A percentile compares a stretch with the other conserved stretches of the same genome.
Evolutionary conservation across 2,888 invertebrate species (phyloP).

Genomic region (Machimus atricapillus): DNA sequence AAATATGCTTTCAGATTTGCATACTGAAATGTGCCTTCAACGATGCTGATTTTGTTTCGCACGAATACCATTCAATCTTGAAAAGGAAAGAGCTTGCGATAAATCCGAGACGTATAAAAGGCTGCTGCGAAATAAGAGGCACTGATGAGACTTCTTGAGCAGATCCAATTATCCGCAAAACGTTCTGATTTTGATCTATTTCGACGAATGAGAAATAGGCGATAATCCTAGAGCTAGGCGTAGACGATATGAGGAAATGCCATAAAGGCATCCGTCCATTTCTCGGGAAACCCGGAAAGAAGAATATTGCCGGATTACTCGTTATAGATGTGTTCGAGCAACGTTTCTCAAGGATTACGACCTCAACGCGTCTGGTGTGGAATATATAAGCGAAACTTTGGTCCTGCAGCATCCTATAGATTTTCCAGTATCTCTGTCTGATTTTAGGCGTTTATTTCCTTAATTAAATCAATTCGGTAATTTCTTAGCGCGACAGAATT

Average conservation of each 20-base stretch:
- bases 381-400: background rate
- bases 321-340: background rate
- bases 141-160: background rate
- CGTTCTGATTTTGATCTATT: constrained; percentile 22
- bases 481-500: background rate
- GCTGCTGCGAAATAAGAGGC: background rate
- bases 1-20: background rate
- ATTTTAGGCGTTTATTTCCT: background rate
- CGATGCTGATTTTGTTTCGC: background rate
- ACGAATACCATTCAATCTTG: background rate
- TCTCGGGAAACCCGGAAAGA: background rate
- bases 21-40: background rate
- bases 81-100: background rate
- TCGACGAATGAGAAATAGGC: background rate
- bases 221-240: background rate
- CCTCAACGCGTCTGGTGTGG: background rate
- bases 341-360: background rate
- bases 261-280: background rate
- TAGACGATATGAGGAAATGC: background rate
- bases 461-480: constrained; percentile 5
- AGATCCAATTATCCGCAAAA: constrained; percentile 15
- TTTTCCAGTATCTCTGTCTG: background rate
- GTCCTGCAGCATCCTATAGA: background rate
- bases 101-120: background rate
- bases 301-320: background rate